Percentiles rank a stretch among this genome's conserved stretches.
Conservation (phyloP, 2,888 invertebrate genomes). For the Lottia gigantea region DNA sequence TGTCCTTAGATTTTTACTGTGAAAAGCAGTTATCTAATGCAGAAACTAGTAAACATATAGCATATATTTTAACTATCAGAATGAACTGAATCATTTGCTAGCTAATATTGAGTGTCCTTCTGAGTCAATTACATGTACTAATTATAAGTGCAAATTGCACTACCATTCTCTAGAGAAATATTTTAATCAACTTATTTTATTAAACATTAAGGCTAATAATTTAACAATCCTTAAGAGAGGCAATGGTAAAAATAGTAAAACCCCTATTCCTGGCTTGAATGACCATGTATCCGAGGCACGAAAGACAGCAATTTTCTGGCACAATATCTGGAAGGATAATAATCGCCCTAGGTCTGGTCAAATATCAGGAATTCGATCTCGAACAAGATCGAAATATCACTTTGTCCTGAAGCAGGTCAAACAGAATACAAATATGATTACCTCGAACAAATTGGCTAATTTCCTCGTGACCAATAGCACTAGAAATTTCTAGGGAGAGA, state of each 20-base stretch:
- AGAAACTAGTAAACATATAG: not conserved
- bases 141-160: not conserved
- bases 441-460: not conserved
- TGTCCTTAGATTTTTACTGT: not conserved
- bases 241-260: not conserved
- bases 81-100: not conserved
- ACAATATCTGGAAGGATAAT: conserved; percentile 1
- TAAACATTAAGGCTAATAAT: not conserved
- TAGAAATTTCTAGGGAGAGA: not conserved
- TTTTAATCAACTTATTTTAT: not conserved
- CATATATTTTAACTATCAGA: not conserved
- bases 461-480: not conserved
- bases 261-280: not conserved
- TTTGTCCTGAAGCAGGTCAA: not conserved
- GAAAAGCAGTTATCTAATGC: not conserved
- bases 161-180: not conserved
- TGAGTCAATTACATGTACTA: not conserved
- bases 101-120: not conserved
- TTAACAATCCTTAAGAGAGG: not conserved
- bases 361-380: not conserved
- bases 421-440: too few relatives aligned
- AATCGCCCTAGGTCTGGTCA: not conserved
- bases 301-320: conserved; percentile 1
- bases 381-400: conserved; percentile 1
- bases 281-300: not conserved